Base-by-base conservation (phyloP, 2,797 vertebrate genomes). In the Sandelia bainsii region DNA sequence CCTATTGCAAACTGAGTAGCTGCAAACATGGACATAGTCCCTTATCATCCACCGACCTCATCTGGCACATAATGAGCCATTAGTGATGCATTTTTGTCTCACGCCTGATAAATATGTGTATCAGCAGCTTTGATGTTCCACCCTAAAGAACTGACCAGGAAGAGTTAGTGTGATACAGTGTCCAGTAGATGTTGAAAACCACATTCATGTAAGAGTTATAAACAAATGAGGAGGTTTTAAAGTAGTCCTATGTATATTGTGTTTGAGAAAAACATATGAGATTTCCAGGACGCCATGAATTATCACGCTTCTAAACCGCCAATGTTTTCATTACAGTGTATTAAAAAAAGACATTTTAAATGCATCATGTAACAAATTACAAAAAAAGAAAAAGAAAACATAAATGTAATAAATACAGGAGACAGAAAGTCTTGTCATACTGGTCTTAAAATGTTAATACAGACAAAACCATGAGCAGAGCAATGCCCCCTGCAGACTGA, bases 41-140 rank as follows among this genome's bases (percentile, higher is more conserved):
- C 22, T 54, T 72, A 78, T 82, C 83, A 81, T 70, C 81, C 81
- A 9, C 53, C 75, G 77, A 83, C 50, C 60, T 68, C 46, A 81
- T 81, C 76, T 53, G 62, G 82, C 79, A 53, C 23, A 39, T 72
- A 76, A 69, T 59, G 7, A 58, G 4, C 32, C 63, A 46, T 17
- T 6, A 29, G 25, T 54, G 68, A 62, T 40, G 6, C 29, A 6
- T 9, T 0, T 52, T 29, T 51, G 56, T 63, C 53, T 62, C 59
- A 65, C 19, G 65, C 59, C 76, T 22, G 12, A 44, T 64, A 51
- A 59, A 65, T 4, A 34, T 17, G 6, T 32, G 29, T 32, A 32
- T 32, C 17, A 7, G 1, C 19, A 8, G 23, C 45, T 68, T 71
- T 71, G 44, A 73, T 54, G 58, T 29, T 32, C 73, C 75, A 29